These are phyloP conservation scores for Melanotaenia parkinsoni DNA, from an alignment of 2,797 vertebrate genomes.

Conservation along the genomic window DNA sequence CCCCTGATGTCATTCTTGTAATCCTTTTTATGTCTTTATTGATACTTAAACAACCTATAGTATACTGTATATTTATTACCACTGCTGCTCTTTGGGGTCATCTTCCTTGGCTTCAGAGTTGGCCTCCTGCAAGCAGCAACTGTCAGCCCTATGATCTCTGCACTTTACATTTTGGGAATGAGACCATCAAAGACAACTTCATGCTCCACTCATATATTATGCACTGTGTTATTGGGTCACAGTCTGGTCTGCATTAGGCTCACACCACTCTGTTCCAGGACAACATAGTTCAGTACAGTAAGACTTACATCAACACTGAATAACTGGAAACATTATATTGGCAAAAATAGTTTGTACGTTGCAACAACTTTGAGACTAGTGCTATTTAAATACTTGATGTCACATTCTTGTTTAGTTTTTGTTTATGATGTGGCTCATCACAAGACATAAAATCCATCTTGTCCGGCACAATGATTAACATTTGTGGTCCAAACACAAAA, in stretches of 20 bases:
- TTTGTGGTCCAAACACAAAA: no score
- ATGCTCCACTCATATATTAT: slow-evolving; percentile 15
- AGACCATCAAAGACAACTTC: slow-evolving; percentile 16
- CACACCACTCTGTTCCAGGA: slow-evolving; percentile 1
- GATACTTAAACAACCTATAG: slow-evolving; percentile 8
- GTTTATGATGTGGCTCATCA: no score
- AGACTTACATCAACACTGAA: background rate
- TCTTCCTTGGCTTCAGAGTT: slow-evolving; percentile 3
- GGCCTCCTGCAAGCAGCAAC: slow-evolving; percentile 8
- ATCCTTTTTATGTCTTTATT: background rate
- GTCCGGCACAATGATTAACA: no score
- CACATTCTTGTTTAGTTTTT: no score
- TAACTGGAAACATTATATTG: background rate
- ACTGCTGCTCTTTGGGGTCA: slow-evolving; percentile 1
- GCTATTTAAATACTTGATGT: no score
- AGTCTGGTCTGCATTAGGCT: slow-evolving; percentile 22
- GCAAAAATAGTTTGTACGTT: background rate
- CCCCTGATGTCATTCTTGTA: background rate
- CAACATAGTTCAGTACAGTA: background rate
- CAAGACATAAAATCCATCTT: no score
- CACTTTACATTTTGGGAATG: slow-evolving; percentile 20
- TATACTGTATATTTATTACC: background rate
- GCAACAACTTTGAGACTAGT: no score
- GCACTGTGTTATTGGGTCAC: slow-evolving; percentile 8
- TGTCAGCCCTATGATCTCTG: slow-evolving; percentile 10